Evolutionary conservation across 1,140 invertebrate species (phyloP), one percentile per base, ranked within the genome.

Genomic region (Diprion similis): DNA sequence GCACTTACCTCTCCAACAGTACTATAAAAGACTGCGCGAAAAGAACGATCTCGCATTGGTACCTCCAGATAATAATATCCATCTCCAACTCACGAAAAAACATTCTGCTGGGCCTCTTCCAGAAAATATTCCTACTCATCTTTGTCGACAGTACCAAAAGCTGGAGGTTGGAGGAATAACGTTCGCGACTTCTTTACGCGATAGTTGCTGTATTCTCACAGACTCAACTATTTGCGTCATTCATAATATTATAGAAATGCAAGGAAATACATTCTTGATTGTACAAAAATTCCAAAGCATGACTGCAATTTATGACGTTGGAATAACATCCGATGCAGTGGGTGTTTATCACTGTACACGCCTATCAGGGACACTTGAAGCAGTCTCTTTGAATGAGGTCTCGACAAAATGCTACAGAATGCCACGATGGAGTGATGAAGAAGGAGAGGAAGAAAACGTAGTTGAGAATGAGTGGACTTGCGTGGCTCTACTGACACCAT

Each of bases 11-110:
- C 72, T 81, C 11, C 59, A 78, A 65, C 81, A 82, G 71, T 67
- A 80, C 13, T 70, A 47, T 45, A 77, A 79, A 59, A 75, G 81
- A 79, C 67, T 82, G 17, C 24, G 69, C 46, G 82, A 85, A 74
- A 79, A 66, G 45, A 37, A 65, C 11, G 64, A 37, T 45, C 45
- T 65, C 15, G 37, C 18, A 64, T 10, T 65, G 45, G 24, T 17
- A 45, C 48, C 19, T 65, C 11, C 24, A n/a, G 37, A 71, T 19
- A 65, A 65, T 51, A 51, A 51, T 51, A 51, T 51, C 15, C 48
- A 51, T 51, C 48, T 51, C 48, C 48, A 15, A 51, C 48, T 51
- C 48, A 51, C 48, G 48, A 51, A 51, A 51, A 10, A 51, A 51
- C 48, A 51, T 51, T 51, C 48, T 51, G 48, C 10, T 51, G 48